phyloP scores from a whole-genome alignment of 1,140 invertebrate genomes.

The Pectinophora gossypiella region DNA sequence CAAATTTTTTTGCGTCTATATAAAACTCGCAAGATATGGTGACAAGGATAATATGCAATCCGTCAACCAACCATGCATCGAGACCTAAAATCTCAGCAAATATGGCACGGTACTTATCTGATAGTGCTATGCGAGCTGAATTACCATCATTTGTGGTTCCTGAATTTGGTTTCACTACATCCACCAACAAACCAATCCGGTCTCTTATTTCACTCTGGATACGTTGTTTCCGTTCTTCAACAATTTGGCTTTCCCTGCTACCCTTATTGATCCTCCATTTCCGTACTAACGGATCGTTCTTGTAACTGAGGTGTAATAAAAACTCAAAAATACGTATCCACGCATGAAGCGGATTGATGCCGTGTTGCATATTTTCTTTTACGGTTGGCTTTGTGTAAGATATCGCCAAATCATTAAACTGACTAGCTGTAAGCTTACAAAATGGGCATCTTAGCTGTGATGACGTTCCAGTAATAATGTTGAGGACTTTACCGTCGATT shows the following conservation, averaged over 20 bases:
- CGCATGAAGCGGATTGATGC: conserved; percentile 2
- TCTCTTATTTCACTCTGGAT: conserved; percentile 4
- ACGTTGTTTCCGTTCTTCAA: not conserved
- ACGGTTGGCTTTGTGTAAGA: not conserved
- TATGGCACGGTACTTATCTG: not conserved
- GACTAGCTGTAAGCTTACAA: not conserved
- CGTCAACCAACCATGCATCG: conserved; percentile 5
- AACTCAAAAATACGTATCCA: conserved; percentile 10
- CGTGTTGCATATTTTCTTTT: not conserved
- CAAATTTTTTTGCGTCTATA: conserved; percentile 3
- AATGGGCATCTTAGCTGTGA: conserved; percentile 7
- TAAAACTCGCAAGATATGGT: not conserved
- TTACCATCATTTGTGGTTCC: conserved; percentile 9
- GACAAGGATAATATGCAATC: not conserved
- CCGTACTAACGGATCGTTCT: not conserved
- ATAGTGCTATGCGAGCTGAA: conserved; percentile 6
- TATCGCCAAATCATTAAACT: conserved; percentile 5
- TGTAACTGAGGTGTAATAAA: conserved; percentile 3
- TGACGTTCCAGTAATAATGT: not conserved
- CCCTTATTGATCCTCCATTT: conserved; percentile 1
- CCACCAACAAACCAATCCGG: not conserved
- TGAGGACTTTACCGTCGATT: conserved; percentile 7
- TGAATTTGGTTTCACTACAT: conserved; percentile 5
- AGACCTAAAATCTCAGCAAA: conserved; percentile 9
- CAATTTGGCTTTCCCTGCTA: not conserved